These are phyloP conservation scores for Drosophila ochracea DNA, from an alignment of 2,888 invertebrate genomes.

Conservation along the genomic window DNA sequence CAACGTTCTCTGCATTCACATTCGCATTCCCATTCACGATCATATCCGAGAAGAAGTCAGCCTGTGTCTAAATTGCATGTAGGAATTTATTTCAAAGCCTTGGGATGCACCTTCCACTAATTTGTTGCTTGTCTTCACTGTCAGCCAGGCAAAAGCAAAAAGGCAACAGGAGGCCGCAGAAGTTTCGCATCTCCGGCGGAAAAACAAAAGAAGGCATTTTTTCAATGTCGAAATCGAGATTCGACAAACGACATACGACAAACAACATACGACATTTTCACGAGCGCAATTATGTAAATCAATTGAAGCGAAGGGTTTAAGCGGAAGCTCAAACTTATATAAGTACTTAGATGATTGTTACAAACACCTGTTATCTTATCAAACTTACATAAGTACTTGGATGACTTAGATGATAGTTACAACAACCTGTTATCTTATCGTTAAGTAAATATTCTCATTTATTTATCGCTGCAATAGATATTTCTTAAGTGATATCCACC, in stretches of 20 bases:
- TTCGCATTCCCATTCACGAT: slow-evolving; percentile 46
- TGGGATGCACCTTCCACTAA: slow-evolving; percentile 56
- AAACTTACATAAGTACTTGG: background rate
- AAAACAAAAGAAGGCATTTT: slow-evolving; percentile 48
- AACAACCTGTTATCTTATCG: slow-evolving; percentile 19
- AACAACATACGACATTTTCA: slow-evolving; percentile 20
- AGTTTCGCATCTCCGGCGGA: slow-evolving; percentile 23
- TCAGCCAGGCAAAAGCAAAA: slow-evolving; percentile 26
- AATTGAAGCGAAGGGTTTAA: background rate
- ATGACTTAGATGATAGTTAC: background rate
- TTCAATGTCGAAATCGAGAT: slow-evolving; percentile 52
- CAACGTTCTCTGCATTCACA: slow-evolving; percentile 26
- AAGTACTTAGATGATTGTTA: background rate
- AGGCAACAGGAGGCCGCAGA: slow-evolving; percentile 17
- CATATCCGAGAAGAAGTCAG: slow-evolving; percentile 30
- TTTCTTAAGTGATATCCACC: slow-evolving; percentile 31
- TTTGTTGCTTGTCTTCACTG: slow-evolving; percentile 62
- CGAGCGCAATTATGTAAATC: slow-evolving; percentile 72
- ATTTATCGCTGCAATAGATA: slow-evolving; percentile 1
- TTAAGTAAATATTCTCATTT: slow-evolving; percentile 11
- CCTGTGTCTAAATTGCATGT: slow-evolving; percentile 66
- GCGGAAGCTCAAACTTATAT: background rate
- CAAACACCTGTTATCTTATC: slow-evolving; percentile 32
- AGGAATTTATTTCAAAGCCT: slow-evolving; percentile 74
- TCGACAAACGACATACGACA: slow-evolving; percentile 32